Evolutionary conservation across 2,797 vertebrate species (phyloP), one percentile per base, ranked within the genome.

Genomic region (Malacoctenus gilli): DNA sequence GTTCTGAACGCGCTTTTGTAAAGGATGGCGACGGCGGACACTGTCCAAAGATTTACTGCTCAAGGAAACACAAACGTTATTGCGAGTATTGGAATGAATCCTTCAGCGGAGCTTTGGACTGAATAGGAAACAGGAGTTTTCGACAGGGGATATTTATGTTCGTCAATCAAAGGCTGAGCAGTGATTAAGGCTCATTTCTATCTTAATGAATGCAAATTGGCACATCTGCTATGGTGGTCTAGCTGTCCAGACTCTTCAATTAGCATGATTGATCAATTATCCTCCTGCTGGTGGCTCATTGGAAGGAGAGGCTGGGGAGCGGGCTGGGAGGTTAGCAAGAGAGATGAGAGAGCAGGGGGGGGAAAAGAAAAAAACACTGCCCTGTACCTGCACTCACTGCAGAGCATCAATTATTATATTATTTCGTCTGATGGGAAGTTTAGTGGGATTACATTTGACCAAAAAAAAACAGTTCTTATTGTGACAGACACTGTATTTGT

Each of bases 231-330:
- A 84, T 88, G 87, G 87, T 86, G 88, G 84, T 80, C 87, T 89
- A 86, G 86, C 87, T 91, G 89, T 91, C 90, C 90, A 91, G 85
- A 92, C 89, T 92, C 88, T 90, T 90, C 89, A 92, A 91, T 93
- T 93, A 92, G 89, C 79, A 76, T 92, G 92, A 93, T 93, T 91
- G 91, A 92, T 93, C 91, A 93, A 92, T 93, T 93, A 92, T 92
- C 85, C 75, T 88, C 76, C 87, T 91, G 84, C 82, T 83, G 77
- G 84, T 85, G 79, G 79, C 73, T 75, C 71, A 68, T 60, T 83
- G 63, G 72, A 85, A 82, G 81, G 71, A 55, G 79, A 85, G 44
- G 78, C 67, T 71, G 34, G 46, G 58, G 58, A 80, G 38, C 2
- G 30, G 28, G 34, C 28, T 22, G 38, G 47, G 15, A 51, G 38